phyloP scores from a whole-genome alignment of 2,888 invertebrate species.

The Torymus tubicola region DNA sequence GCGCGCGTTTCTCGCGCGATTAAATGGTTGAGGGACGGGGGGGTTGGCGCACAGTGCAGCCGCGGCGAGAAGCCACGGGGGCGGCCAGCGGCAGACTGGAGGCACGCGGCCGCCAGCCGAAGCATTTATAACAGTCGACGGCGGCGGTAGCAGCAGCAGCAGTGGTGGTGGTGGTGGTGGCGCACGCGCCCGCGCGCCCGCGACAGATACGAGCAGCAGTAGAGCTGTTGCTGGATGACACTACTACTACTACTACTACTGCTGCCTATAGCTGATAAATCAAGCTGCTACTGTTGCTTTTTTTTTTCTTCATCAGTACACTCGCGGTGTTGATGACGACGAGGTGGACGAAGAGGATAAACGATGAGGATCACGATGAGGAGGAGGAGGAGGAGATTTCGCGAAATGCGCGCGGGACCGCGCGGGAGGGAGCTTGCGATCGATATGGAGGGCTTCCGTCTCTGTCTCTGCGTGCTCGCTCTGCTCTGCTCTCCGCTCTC shows the following conservation, averaged over 20 bases:
- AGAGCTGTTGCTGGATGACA: too few relatives aligned
- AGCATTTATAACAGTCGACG: slow-evolving; percentile 61
- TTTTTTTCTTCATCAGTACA: too few relatives aligned
- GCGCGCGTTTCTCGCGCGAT: neutral
- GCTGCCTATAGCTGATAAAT: too few relatives aligned
- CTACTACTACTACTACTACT: too few relatives aligned
- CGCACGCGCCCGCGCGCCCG: slow-evolving; percentile 57
- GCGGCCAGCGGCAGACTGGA: slow-evolving; percentile 69
- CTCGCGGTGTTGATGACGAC: too few relatives aligned
- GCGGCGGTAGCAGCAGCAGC: slow-evolving; percentile 30
- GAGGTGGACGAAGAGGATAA: too few relatives aligned
- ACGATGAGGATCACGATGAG: too few relatives aligned
- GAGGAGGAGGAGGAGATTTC: slow-evolving; percentile 3
- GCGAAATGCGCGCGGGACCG: neutral
- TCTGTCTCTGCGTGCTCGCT: too few relatives aligned
- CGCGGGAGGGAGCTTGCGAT: neutral
- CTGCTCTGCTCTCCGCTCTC: too few relatives aligned
- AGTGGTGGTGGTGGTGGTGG: slow-evolving; percentile 49
- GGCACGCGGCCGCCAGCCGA: slow-evolving; percentile 60
- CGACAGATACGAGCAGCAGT: slow-evolving; percentile 17
- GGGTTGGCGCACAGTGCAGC: neutral
- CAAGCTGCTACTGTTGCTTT: too few relatives aligned
- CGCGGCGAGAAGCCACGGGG: slow-evolving; percentile 58
- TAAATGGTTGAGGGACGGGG: neutral
- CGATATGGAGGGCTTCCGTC: too few relatives aligned